Base-by-base conservation (phyloP, 37 sponge, comb jelly and placozoan genomes). In the Amphimedon queenslandica region DNA sequence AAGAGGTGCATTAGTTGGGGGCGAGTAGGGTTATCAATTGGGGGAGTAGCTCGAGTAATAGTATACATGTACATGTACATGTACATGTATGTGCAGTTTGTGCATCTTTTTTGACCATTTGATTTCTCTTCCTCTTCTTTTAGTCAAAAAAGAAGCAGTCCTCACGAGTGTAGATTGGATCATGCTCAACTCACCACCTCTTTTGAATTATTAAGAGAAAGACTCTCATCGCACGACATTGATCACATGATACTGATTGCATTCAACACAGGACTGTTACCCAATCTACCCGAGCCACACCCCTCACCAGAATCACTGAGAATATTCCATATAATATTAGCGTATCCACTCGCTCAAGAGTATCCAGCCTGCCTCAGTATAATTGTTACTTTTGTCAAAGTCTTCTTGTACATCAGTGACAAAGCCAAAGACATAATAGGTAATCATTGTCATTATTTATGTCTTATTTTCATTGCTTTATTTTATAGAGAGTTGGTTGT, bases 401-500 rank as follows among this genome's bases (percentile, higher is more conserved):
- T 66, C 67, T 66, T 36, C 34, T 6, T 40, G 71, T 53, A 53
- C 33, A 72, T 72, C 37, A 53, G 34, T 72, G 73, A 53, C 8
- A 2, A 10, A 40, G 25, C 27, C 13, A 70, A 5, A n/a, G 71
- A 8, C 35, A 47, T 47, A 8, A 47, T 47, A 18, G 53, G 53
- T 47, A 47, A 47, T n/a, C n/a, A n/a, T n/a, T n/a, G n/a, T n/a
- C n/a, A n/a, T n/a, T n/a, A n/a, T n/a, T n/a, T n/a, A n/a, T n/a
- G n/a, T n/a, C n/a, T n/a, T n/a, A n/a, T 47, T 8, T 32, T 66
- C 2, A 2, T 6, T 66, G n/a, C n/a, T 74, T 57, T 37, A 36
- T 72, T 5, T 4, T 40, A 27, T 40, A 74, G 75, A 42, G 21
- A 57, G 58, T 33, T 74, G 75, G 75, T 30, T 77, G n/a, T 55